Base-by-base conservation (phyloP, 2,113 vertebrate species). In the Vanacampus margaritifer region DNA sequence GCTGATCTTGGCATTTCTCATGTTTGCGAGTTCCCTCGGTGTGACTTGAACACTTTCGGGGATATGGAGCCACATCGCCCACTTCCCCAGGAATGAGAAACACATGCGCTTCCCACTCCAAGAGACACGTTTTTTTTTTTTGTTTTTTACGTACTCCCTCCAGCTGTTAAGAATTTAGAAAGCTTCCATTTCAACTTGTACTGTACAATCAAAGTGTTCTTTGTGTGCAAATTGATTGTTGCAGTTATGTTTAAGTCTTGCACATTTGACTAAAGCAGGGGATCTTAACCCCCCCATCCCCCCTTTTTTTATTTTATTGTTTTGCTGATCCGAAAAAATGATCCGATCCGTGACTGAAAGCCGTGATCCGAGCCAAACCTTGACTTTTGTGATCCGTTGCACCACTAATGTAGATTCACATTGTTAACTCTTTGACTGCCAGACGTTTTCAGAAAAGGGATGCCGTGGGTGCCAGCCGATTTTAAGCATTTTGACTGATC, bases 1-100 rank as follows among this genome's bases (percentile, higher is more conserved):
- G 83, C 87, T 84, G 86, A 86, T 86, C 82, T 76, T 71, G 79
- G 87, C 81, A 80, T 53, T 84, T 84, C 76, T 85, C 58, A 7
- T 79, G 73, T 79, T 87, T 81, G 73, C 6, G 60, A 67, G 80
- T 67, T 84, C 77, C 72, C 77, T 41, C n/a, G 64, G 67, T 79
- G 82, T 82, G 82, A 84, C 81, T 82, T 3, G 61, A 80, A 82
- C 72, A 82, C 82, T 75, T 82, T 73, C 35, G 73, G 81, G 73
- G 70, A 76, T 74, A 79, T 80, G 62, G 50, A 32, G 60, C 75
- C 64, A 48, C 73, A 74, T 76, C 68, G 56, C 72, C 77, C 78
- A 72, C 74, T 74, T 80, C 64, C 81, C 5, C 35, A 67, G 69
- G 67, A 84, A 77, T 58, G 23, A 73, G 58, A 87, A 80, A 78